These are phyloP conservation scores for Urocitellus parryii DNA, from an alignment of 2,113 vertebrate genomes.

Conservation along the genomic window DNA sequence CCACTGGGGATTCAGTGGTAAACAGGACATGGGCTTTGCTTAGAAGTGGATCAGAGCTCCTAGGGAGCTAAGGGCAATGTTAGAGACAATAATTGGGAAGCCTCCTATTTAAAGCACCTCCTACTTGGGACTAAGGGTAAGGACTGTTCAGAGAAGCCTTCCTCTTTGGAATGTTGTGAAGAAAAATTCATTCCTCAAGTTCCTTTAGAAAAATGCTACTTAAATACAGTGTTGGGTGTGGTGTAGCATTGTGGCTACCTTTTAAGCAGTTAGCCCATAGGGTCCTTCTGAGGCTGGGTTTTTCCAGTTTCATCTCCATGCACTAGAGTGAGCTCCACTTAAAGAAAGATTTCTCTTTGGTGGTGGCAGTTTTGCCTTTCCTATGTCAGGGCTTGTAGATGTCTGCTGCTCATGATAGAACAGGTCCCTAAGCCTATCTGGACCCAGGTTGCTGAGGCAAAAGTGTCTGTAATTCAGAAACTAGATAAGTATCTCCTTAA, in stretches of 20 bases:
- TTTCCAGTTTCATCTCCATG: background rate
- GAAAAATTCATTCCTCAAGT: slow-evolving; percentile 43
- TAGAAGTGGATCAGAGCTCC: background rate
- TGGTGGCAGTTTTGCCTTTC: background rate
- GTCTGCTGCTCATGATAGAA: background rate
- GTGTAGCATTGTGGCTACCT: background rate
- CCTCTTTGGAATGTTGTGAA: background rate
- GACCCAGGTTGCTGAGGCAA: background rate
- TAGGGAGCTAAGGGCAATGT: background rate
- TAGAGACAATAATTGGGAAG: too few relatives aligned
- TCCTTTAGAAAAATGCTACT: slow-evolving; percentile 41
- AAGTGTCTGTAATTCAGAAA: background rate
- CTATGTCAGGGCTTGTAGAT: background rate
- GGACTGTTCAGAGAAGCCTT: background rate
- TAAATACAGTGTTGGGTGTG: background rate
- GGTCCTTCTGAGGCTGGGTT: background rate
- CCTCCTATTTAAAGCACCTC: background rate
- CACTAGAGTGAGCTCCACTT: background rate
- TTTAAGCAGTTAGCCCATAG: background rate
- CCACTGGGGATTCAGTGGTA: background rate
- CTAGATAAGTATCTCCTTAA: background rate
- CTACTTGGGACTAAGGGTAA: rapidly evolving
- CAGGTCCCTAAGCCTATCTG: rapidly evolving
- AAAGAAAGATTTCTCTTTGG: background rate
- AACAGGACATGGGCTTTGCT: background rate